These are phyloP conservation scores for Stegana nigrithorax DNA, from an alignment of 2,888 invertebrate species.

Conservation along the genomic window DNA sequence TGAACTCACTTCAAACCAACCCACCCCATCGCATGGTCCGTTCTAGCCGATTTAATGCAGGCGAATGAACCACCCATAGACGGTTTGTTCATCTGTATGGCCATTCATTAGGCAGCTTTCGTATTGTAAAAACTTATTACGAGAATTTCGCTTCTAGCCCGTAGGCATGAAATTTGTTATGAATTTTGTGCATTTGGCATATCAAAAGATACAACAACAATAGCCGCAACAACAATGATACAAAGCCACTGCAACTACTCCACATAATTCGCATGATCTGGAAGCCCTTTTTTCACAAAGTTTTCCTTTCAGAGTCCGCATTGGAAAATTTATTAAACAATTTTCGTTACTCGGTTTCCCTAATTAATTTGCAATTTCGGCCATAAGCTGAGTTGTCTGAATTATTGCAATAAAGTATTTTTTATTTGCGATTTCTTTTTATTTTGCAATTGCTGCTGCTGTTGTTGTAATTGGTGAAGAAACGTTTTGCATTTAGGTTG, in stretches of 20 bases:
- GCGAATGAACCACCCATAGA: too few species aligned
- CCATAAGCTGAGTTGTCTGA: background rate
- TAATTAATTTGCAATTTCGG: slow-evolving; percentile 7
- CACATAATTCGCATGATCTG: background rate
- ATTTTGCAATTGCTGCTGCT: background rate
- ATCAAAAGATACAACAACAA: background rate
- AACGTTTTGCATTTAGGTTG: background rate
- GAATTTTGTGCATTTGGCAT: slow-evolving; percentile 2
- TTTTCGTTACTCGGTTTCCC: too few species aligned
- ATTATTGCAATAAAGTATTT: too few species aligned
- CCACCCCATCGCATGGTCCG: too few species aligned
- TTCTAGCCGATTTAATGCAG: too few species aligned
- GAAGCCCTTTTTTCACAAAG: too few species aligned
- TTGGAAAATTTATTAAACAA: background rate
- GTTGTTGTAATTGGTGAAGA: background rate
- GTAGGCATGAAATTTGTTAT: slow-evolving; percentile 4
- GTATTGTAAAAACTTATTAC: too few species aligned
- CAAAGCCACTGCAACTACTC: too few species aligned
- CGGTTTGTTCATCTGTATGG: background rate
- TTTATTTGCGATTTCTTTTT: too few species aligned
- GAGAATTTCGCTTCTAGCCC: background rate
- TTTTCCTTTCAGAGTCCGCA: too few species aligned
- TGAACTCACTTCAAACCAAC: background rate
- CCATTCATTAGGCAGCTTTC: slow-evolving; percentile 5
- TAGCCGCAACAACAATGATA: background rate